Evolutionary conservation across 2,888 invertebrate genomes (phyloP).

Genomic region (Diogma glabrata): DNA sequence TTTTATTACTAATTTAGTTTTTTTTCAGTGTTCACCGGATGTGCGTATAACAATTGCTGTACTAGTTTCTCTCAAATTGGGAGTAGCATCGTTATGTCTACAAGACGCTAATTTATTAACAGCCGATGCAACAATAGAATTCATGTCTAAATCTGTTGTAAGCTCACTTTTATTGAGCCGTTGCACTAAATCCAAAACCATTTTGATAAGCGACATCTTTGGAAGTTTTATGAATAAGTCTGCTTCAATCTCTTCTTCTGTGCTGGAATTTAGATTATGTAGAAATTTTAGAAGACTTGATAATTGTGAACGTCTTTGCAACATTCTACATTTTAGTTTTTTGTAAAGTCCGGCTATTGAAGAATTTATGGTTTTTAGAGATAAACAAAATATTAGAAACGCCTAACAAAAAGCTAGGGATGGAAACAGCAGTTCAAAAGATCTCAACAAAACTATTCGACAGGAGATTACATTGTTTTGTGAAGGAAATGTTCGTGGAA

Average conservation of each 20-base stretch:
- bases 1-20: too few species aligned
- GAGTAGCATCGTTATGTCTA: too few species aligned
- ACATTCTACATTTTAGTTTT: not conserved
- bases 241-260: not conserved
- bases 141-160: not conserved
- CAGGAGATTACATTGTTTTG: not conserved
- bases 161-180: not conserved
- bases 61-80: too few species aligned
- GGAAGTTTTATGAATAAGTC: not conserved
- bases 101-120: too few species aligned
- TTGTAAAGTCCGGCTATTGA: not conserved
- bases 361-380: not conserved
- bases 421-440: too few species aligned
- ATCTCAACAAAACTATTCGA: too few species aligned
- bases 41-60: too few species aligned
- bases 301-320: not conserved
- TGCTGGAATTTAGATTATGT: not conserved
- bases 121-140: too few species aligned
- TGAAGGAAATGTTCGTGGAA: not conserved
- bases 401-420: too few species aligned
- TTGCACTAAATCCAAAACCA: not conserved
- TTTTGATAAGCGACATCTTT: slow-evolving; percentile 3
- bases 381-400: too few species aligned
- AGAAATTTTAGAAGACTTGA: not conserved
- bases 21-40: too few species aligned